These are phyloP conservation scores for Turnix velox DNA, from an alignment of 2,113 vertebrate species.

Conservation along the genomic window DNA sequence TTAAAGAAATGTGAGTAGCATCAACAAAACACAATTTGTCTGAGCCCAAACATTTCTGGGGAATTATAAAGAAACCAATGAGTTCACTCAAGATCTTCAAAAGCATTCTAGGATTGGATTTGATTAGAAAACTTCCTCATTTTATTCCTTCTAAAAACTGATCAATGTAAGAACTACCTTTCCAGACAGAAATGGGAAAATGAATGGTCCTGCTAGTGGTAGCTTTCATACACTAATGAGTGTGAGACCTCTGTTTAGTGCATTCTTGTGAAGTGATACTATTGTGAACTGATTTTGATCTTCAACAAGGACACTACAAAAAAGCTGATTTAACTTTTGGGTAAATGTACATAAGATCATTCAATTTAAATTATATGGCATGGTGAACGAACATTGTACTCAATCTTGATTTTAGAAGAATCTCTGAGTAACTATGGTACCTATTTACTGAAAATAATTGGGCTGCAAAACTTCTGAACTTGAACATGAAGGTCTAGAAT, in stretches of 20 bases:
- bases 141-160: not conserved
- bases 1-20: not conserved
- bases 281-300: not conserved
- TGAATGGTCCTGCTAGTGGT: not conserved
- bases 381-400: not conserved
- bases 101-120: not conserved
- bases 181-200: not conserved
- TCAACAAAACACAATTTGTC: not conserved
- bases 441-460: constrained; percentile 19
- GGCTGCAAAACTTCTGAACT: not conserved
- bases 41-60: not conserved
- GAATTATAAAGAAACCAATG: not conserved
- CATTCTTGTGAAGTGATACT: not conserved
- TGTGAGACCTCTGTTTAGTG: not conserved
- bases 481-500: not conserved
- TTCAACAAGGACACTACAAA: not conserved
- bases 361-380: not conserved
- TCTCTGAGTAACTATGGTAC: constrained; percentile 18
- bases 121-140: not conserved
- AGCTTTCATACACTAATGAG: not conserved
- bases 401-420: not conserved
- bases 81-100: not conserved
- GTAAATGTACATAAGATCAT: not conserved
- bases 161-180: not conserved
- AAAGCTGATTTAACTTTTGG: not conserved